Evolutionary conservation across 2,797 vertebrate species (phyloP).

Genomic region (Sebastes oblongus): DNA sequence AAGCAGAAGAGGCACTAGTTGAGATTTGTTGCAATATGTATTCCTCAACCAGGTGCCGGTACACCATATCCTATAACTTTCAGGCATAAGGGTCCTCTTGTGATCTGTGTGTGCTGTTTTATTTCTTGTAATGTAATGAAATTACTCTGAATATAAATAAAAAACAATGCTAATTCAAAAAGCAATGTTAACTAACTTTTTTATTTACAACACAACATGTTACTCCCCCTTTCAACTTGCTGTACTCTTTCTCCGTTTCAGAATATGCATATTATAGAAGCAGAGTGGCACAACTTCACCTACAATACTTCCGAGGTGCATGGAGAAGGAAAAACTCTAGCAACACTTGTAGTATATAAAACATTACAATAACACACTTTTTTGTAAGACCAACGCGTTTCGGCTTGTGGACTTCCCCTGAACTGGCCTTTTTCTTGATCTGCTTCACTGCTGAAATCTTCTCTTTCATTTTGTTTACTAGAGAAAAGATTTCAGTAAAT

Average conservation of each 20-base stretch:
- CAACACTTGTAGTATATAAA: too few species aligned
- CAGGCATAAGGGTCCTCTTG: not conserved
- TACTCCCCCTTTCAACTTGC: not conserved
- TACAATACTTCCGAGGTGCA: not conserved
- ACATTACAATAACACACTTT: not conserved
- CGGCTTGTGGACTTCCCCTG: not conserved
- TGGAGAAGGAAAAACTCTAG: not conserved
- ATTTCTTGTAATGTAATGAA: conserved; percentile 4
- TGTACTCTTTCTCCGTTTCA: not conserved
- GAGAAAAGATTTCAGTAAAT: conserved; percentile 1
- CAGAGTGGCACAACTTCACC: not conserved
- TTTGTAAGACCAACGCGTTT: not conserved
- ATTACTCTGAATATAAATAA: conserved; percentile 25
- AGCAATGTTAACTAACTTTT: not conserved
- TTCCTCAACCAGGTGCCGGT: not conserved
- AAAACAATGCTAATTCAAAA: not conserved
- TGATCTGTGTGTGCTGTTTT: conserved; percentile 4
- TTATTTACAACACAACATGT: not conserved
- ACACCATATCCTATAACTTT: not conserved
- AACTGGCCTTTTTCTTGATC: not conserved
- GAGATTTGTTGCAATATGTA: not conserved
- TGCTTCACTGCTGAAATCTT: not conserved
- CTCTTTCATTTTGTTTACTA: conserved; percentile 6
- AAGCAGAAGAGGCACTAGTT: not conserved
- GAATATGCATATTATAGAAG: not conserved